These are phyloP conservation scores for Xiphophorus couchianus DNA, from an alignment of 2,113 vertebrate species.

Conservation along the genomic window DNA sequence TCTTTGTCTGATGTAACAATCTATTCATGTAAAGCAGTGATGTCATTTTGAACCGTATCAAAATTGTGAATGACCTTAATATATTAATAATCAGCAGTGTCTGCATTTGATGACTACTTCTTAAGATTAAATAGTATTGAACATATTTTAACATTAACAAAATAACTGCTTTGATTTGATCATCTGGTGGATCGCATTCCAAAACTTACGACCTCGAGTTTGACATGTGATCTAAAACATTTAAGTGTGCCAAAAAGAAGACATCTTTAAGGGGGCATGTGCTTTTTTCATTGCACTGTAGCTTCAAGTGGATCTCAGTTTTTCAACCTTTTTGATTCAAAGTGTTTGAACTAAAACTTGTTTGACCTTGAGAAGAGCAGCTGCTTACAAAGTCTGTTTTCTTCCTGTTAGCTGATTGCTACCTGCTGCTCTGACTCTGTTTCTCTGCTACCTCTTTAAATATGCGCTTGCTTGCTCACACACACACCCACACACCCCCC, in stretches of 20 bases:
- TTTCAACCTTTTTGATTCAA: background rate
- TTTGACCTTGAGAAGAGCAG: constrained; percentile 5
- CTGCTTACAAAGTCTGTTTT: constrained; percentile 15
- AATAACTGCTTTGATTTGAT: too few relatives aligned
- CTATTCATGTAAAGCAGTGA: background rate
- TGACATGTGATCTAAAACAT: background rate
- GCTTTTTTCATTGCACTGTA: background rate
- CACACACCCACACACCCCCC: background rate
- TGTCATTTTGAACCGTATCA: too few relatives aligned
- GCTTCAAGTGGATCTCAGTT: background rate
- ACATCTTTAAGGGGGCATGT: background rate
- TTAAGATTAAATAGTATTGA: too few relatives aligned
- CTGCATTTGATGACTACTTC: too few relatives aligned
- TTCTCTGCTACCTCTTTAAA: constrained; percentile 75
- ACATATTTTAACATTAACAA: too few relatives aligned
- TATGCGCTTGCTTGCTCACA: constrained; percentile 42
- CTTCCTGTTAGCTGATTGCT: constrained; percentile 2
- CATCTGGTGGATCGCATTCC: too few relatives aligned
- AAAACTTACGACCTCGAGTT: too few relatives aligned
- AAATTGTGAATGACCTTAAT: too few relatives aligned
- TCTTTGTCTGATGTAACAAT: background rate
- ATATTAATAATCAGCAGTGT: too few relatives aligned
- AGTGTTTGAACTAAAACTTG: too few relatives aligned
- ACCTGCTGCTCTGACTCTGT: constrained; percentile 41
- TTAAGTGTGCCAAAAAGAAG: background rate